Base-by-base conservation (phyloP, 2,888 invertebrate genomes). In the Colletes collaris region DNA sequence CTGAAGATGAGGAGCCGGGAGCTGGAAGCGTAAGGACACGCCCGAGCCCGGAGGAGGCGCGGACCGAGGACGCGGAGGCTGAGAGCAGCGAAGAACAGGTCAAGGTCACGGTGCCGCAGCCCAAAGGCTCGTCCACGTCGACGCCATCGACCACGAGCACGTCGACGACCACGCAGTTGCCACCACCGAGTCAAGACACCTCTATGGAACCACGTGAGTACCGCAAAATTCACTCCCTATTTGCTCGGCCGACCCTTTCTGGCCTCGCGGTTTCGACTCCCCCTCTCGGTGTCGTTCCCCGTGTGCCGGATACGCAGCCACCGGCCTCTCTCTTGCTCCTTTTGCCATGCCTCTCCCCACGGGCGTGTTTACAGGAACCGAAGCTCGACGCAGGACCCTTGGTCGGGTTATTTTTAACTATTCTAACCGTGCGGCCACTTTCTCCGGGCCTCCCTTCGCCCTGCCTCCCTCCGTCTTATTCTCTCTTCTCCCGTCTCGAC, bases 191-290 rank as follows among this genome's bases (percentile, higher is more conserved):
- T 80, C 90, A 87, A 87, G 89, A 89, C 84, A 90, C 90, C 89
- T 90, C 91, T 91, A 91, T 91, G 91, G 91, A 91, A 91, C 88
- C 91, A 90, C 88, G 91, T 91, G 83, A 91, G 91, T 91, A 37
- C 46, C 5, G 56, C 8, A 49, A 53, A 67, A 63, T 37, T 16
- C 27, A 27, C 27, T 53, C 56, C n/a, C 40, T 59, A 13, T 46
- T n/a, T 50, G 40, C 40, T 7, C 7, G 4, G 6, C 40, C 40
- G 7, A 40, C 49, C 44, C 62, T 44, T 37, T 56, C 53, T 10
- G n/a, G 11, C n/a, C 27, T 49, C 49, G n/a, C n/a, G 49, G 4
- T 40, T 40, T 40, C 40, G 40, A 46, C 44, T 8, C 44, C 27
- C 27, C 27, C 27, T 46, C 44, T 46, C 13, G 10, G 3, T 35